A percentile compares a stretch with the other conserved stretches of the same genome.
phyloP scores from a whole-genome alignment of 1,140 invertebrate genomes.

The Drosophila bocqueti region DNA sequence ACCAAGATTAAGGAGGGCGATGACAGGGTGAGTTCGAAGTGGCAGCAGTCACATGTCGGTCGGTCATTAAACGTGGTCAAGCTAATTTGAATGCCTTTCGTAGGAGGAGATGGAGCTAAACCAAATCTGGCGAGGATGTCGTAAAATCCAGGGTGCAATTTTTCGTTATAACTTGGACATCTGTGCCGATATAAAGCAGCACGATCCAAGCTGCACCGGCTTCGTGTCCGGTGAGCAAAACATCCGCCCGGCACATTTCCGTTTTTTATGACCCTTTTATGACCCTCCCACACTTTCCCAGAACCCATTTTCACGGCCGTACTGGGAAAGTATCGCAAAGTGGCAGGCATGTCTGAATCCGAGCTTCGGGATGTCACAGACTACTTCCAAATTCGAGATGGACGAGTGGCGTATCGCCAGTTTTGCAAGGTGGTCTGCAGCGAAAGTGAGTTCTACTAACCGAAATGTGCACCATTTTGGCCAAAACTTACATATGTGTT shows the following conservation, averaged over 20 bases:
- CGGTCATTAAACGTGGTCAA: slow-evolving; percentile 35
- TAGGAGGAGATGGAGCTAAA: slow-evolving; percentile 76
- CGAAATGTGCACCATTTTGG: not conserved
- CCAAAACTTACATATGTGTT: not conserved
- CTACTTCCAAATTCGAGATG: slow-evolving; percentile 91
- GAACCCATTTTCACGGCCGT: slow-evolving; percentile 90
- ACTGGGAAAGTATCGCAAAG: slow-evolving; percentile 87
- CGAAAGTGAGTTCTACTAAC: slow-evolving; percentile 78
- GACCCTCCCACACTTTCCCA: slow-evolving; percentile 65
- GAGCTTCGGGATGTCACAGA: slow-evolving; percentile 89
- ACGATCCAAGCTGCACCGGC: slow-evolving; percentile 88
- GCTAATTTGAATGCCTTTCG: slow-evolving; percentile 37
- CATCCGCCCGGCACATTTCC: slow-evolving; percentile 18
- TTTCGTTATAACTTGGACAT: slow-evolving; percentile 89
- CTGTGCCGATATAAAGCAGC: slow-evolving; percentile 88
- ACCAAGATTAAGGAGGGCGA: slow-evolving; percentile 73
- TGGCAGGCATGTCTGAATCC: slow-evolving; percentile 88
- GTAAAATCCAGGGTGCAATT: slow-evolving; percentile 90
- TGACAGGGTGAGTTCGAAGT: slow-evolving; percentile 60
- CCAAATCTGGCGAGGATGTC: slow-evolving; percentile 90
- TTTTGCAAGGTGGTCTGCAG: slow-evolving; percentile 90
- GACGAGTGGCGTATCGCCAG: slow-evolving; percentile 89
- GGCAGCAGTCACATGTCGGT: not conserved
- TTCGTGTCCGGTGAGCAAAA: slow-evolving; percentile 88
- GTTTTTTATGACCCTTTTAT: slow-evolving; percentile 52